These are phyloP conservation scores for Vandiemenella viatica DNA, from an alignment of 2,888 invertebrate genomes.

Conservation along the genomic window DNA sequence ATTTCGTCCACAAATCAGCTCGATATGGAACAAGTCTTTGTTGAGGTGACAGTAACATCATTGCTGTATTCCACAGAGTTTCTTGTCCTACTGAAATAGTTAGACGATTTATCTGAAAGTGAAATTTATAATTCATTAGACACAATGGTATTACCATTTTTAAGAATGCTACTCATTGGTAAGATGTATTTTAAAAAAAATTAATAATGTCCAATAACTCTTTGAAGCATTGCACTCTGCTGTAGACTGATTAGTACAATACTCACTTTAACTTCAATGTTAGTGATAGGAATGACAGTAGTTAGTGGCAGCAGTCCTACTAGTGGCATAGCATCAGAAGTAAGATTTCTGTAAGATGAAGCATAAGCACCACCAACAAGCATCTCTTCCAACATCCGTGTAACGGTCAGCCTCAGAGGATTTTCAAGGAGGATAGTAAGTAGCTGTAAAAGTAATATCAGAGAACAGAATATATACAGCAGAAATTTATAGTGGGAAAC, in stretches of 20 bases:
- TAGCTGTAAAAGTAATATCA: slow-evolving; percentile 17
- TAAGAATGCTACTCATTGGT: too few species aligned
- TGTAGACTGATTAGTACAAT: too few species aligned
- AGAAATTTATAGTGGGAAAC: too few species aligned
- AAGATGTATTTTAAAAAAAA: too few species aligned
- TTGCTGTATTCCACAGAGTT: slow-evolving; percentile 63
- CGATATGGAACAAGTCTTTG: slow-evolving; percentile 70
- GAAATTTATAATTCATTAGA: background rate
- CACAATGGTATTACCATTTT: background rate
- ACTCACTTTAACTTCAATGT: slow-evolving; percentile 49
- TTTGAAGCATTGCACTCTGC: too few species aligned
- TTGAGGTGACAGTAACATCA: slow-evolving; percentile 69
- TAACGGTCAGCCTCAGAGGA: slow-evolving; percentile 44
- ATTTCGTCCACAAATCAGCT: slow-evolving; percentile 66
- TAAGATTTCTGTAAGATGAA: slow-evolving; percentile 52
- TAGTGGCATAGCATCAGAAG: slow-evolving; percentile 53
- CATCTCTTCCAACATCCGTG: slow-evolving; percentile 63
- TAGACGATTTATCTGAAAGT: slow-evolving; percentile 31
- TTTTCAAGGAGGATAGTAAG: slow-evolving; percentile 25
- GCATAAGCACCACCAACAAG: slow-evolving; percentile 59
- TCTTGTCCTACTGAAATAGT: slow-evolving; percentile 53
- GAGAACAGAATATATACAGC: background rate
- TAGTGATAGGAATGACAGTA: slow-evolving; percentile 39
- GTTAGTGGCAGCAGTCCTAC: slow-evolving; percentile 57
- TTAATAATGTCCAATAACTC: too few species aligned